Evolutionary conservation across 2,797 vertebrate genomes (phyloP), one percentile per base, ranked within the genome.

Genomic region (Salarias fasciatus): DNA sequence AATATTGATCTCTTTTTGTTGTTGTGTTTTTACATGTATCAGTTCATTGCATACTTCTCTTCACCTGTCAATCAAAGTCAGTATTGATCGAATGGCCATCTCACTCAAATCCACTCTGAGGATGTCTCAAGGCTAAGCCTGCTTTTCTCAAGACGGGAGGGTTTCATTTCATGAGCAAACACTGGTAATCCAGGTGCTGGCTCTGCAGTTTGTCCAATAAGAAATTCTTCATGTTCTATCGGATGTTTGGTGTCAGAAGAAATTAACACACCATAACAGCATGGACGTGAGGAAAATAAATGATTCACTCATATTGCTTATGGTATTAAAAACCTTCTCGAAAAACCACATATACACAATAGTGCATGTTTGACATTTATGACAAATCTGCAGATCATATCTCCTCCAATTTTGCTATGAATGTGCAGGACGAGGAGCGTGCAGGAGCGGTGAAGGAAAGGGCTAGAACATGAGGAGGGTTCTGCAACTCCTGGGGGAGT

Each of bases 111-210:
- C 54, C 42, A 6, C 61, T 55, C 53, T 61, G 45, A 13, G 51
- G 63, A 73, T n/a, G 58, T 65, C 73, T 83, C 50, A 48, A 53
- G 62, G 71, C 75, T 78, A 58, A 80, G 57, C 53, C 67, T 42
- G 63, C 54, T 51, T 66, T 57, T 48, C 53, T 49, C 55, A 18
- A 5, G 15, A 24, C 53, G 64, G 66, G 8, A 38, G 55, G 11
- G 56, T 84, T 85, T 87, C 78, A 90, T 87, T 80, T 82, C 78
- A 63, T 71, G 43, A 54, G 62, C 72, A 88, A 84, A 89, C 85
- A 89, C 46, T 9, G 3, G 53, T 69, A 63, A 75, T 81, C 51
- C 58, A 68, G 74, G 41, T 49, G 36, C 37, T 29, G 6, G 11
- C 59, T 42, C 74, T 53, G 53, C 55, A 62, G 57, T 79, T 80